phyloP scores from a whole-genome alignment of 2,888 invertebrate species.

The Leptarthrus brevirostris region DNA sequence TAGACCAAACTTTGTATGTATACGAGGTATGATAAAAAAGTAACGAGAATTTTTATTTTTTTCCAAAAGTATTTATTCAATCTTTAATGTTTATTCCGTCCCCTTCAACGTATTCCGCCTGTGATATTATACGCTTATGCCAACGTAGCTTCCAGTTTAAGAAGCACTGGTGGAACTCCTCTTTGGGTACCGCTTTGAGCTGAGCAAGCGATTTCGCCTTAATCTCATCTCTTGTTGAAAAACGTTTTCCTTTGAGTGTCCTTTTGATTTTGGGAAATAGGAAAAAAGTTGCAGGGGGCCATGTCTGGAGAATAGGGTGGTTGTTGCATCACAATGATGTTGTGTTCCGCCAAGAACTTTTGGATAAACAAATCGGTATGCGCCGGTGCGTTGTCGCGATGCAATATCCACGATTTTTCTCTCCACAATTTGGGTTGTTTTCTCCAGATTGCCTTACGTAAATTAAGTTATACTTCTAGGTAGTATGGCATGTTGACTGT shows the following conservation, averaged over 20 bases:
- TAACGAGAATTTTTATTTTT: too few relatives aligned
- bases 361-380: constrained; percentile 6
- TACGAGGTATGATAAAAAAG: too few relatives aligned
- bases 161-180: neutral
- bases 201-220: neutral
- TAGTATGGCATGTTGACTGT: constrained; percentile 41
- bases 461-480: constrained; percentile 5
- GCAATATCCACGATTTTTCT: constrained; percentile 47
- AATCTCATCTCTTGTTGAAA: neutral
- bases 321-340: neutral
- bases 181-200: neutral
- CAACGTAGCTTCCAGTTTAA: neutral
- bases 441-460: constrained; percentile 33
- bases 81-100: neutral
- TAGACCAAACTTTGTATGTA: too few relatives aligned
- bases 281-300: neutral
- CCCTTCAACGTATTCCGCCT: constrained; percentile 1
- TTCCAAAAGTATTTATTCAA: neutral
- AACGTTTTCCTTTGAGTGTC: neutral
- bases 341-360: neutral
- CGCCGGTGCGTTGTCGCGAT: constrained; percentile 46
- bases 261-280: neutral
- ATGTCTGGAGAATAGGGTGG: neutral
- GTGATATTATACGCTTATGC: neutral
- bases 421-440: constrained; percentile 47